Conservation (phyloP, 2,113 vertebrate genomes). For the Neolamprologus brichardi region DNA sequence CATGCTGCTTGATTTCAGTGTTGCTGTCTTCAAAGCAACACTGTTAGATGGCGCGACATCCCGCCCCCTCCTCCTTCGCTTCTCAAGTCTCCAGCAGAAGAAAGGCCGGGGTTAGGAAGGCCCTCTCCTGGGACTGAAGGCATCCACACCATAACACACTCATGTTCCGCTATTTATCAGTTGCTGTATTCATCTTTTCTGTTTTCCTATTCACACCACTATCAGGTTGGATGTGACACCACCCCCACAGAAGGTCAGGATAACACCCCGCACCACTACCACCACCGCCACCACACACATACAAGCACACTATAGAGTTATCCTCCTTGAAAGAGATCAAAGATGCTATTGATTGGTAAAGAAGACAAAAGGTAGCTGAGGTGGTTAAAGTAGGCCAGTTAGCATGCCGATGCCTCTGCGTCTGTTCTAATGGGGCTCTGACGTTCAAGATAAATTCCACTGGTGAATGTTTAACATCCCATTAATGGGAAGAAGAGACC, state of each 20-base stretch:
- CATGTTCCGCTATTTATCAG: constrained; percentile 70
- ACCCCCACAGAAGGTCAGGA: constrained; percentile 14
- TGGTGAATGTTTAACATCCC: constrained; percentile 33
- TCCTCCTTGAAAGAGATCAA: constrained; percentile 64
- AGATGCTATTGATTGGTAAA: constrained; percentile 53
- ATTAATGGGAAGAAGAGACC: constrained; percentile 29
- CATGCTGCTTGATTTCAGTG: constrained; percentile 66
- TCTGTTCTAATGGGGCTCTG: constrained; percentile 24
- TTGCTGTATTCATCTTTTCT: constrained; percentile 63
- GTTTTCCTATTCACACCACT: constrained; percentile 61
- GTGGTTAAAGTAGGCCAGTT: constrained; percentile 34
- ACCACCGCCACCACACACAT: not conserved
- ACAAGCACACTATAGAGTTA: not conserved
- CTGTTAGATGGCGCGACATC: constrained; percentile 49
- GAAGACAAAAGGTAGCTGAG: constrained; percentile 34
- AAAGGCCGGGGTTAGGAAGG: constrained; percentile 57
- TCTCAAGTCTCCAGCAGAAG: constrained; percentile 58
- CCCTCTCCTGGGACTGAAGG: constrained; percentile 73
- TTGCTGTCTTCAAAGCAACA: constrained; percentile 70
- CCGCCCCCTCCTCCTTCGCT: constrained; percentile 20
- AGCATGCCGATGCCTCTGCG: not conserved
- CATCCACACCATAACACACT: constrained; percentile 69
- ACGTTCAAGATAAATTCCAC: constrained; percentile 29
- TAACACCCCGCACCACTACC: not conserved
- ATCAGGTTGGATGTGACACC: constrained; percentile 59